phyloP scores from a whole-genome alignment of 1,140 invertebrate species.

The Tenebrio molitor region DNA sequence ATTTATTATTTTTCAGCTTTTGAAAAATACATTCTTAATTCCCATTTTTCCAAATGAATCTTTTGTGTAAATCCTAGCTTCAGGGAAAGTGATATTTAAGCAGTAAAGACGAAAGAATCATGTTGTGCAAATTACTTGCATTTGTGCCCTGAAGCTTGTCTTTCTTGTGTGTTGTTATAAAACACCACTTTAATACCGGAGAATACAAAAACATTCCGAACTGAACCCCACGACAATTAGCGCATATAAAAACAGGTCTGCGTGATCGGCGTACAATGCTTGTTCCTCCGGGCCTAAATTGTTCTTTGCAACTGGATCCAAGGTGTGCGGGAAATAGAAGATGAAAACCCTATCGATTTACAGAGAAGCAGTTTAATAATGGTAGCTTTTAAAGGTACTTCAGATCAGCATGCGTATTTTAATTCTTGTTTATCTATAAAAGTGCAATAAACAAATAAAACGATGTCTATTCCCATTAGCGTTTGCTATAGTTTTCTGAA shows the following conservation, averaged over 20 bases:
- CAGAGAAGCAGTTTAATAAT: not conserved
- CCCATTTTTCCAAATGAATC: too few species aligned
- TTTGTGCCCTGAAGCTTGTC: not conserved
- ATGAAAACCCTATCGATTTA: not conserved
- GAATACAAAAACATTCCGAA: constrained; percentile 8
- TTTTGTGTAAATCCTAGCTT: too few species aligned
- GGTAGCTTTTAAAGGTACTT: not conserved
- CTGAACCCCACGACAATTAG: constrained; percentile 9
- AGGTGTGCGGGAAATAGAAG: not conserved
- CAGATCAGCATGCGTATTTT: too few species aligned
- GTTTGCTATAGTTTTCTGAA: too few species aligned
- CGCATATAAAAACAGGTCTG: not conserved
- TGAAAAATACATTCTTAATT: too few species aligned
- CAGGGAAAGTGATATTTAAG: too few species aligned
- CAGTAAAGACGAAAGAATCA: not conserved
- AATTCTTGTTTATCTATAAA: too few species aligned
- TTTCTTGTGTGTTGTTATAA: constrained; percentile 8
- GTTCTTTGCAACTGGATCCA: not conserved
- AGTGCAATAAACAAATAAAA: too few species aligned
- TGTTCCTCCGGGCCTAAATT: not conserved
- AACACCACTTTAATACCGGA: not conserved
- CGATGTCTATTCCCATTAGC: too few species aligned
- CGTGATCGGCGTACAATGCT: not conserved
- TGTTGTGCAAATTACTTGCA: not conserved
- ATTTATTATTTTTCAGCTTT: too few species aligned